Conservation (phyloP, 2,113 vertebrate species). For the Mellivora capensis region DNA sequence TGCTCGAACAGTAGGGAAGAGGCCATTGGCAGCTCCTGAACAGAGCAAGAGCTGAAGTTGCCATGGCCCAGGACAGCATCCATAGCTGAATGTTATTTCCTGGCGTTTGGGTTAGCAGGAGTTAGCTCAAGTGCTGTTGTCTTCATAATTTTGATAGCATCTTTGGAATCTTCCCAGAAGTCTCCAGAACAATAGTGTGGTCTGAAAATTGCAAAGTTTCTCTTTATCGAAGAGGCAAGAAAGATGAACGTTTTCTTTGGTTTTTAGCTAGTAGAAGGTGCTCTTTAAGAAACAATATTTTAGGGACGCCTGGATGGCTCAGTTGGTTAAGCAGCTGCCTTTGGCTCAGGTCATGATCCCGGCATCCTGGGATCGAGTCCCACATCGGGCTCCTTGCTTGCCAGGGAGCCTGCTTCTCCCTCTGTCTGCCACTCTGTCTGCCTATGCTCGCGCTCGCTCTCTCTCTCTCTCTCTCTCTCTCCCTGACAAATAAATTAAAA, state of each 20-base stretch:
- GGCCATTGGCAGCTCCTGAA: background rate
- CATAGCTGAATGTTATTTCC: slow-evolving; percentile 13
- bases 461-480: too few relatives aligned
- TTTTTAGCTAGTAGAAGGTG: background rate
- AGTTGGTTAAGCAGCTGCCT: too few relatives aligned
- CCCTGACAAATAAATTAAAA: too few relatives aligned
- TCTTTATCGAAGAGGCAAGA: background rate
- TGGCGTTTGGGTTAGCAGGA: slow-evolving; percentile 21
- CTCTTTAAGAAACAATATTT: background rate
- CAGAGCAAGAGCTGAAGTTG: slow-evolving; percentile 27
- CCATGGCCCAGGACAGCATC: background rate
- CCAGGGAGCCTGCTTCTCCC: too few relatives aligned
- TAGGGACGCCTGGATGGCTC: too few relatives aligned
- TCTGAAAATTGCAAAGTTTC: background rate
- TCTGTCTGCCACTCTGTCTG: too few relatives aligned
- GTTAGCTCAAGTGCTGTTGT: background rate
- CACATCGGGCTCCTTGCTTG: too few relatives aligned
- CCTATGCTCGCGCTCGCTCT: too few relatives aligned
- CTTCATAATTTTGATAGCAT: slow-evolving; percentile 42
- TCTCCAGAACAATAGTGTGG: background rate
- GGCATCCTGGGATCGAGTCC: too few relatives aligned
- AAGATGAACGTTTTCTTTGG: background rate
- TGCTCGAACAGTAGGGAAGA: slow-evolving; percentile 51
- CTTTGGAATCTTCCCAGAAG: slow-evolving; percentile 19
- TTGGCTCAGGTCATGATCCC: too few relatives aligned